phyloP scores from a whole-genome alignment of 64 coral and sea anemone species.

The Exaiptasia diaphana region DNA sequence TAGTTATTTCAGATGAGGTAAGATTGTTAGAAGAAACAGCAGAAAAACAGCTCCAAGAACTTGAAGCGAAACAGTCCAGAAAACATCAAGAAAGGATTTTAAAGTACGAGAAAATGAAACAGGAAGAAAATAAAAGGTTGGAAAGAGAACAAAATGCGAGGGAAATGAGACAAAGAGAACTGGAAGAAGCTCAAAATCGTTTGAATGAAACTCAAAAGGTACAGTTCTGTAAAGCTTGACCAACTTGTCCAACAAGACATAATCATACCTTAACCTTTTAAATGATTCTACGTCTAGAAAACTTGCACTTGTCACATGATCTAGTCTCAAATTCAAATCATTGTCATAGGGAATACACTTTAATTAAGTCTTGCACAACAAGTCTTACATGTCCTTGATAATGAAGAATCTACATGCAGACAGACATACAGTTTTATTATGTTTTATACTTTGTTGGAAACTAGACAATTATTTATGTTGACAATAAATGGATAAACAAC shows the following conservation, averaged over 20 bases:
- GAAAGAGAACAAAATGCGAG: constrained; percentile 48
- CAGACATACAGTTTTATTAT: no score
- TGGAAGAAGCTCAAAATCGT: constrained; percentile 40
- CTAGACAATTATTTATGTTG: no score
- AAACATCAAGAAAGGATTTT: constrained; percentile 47
- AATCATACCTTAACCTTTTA: background rate
- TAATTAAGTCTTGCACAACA: no score
- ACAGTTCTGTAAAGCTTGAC: no score
- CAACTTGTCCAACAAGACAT: background rate
- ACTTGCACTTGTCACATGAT: no score
- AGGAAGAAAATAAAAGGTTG: constrained; percentile 53
- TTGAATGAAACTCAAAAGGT: constrained; percentile 60
- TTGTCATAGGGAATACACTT: no score
- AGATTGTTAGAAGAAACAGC: constrained; percentile 62
- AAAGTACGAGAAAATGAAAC: constrained; percentile 52
- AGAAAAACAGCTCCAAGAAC: constrained; percentile 55
- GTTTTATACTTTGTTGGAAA: no score
- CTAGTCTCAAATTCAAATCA: no score
- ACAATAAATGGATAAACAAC: no score
- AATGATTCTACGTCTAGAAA: no score
- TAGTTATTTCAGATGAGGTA: constrained; percentile 27
- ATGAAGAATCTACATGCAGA: no score
- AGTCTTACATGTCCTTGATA: no score
- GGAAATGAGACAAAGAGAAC: constrained; percentile 44
- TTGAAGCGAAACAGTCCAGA: constrained; percentile 53